Base-by-base conservation (phyloP, 2,888 invertebrate species). In the Ophion costatus region DNA sequence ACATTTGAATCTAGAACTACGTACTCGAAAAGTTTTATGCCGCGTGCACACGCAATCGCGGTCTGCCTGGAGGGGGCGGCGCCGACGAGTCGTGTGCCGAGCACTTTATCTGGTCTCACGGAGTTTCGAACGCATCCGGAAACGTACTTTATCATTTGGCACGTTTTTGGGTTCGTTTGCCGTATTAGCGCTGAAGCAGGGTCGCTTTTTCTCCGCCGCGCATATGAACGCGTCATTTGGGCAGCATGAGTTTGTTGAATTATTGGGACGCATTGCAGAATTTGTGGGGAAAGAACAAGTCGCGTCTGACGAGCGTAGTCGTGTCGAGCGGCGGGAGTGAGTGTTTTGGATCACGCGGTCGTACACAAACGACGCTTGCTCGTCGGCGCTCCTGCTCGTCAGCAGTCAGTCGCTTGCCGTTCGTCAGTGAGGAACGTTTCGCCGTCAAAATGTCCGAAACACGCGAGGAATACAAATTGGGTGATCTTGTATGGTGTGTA, bases 401-500 rank as follows among this genome's bases (percentile, higher is more conserved):
- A 90, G 51, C 51, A 51, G 90, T 90, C 92, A 93, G 93, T 93
- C 90, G 93, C 91, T 92, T 91, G 91, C 91, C 92, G 93, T 92
- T 90, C 91, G 91, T 91, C 87, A 88, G 83, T 42, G 87, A 82
- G 67, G 86, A 56, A 80, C 24, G 86, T 88, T 82, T 78, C 87
- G 63, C 69, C 78, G 85, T 83, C 67, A 90, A 87, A 56, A 96
- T 96, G 95, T 94, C 95, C 89, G 95, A 85, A 74, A 83, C 85
- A 85, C 85, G 85, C 85, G 85, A 95, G 87, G 94, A 94, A 90
- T 95, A 95, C 92, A 95, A 96, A 94, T 93, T 96, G 90, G 96
- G 96, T 89, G 96, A 96, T 94, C 93, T 96, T 88, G 96, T 96
- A 89, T 96, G 96, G 96, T 96, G 94, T 94, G 96, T 94, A 93